Base-by-base conservation (phyloP, 2,113 vertebrate genomes). In the Argyrosomus japonicus region DNA sequence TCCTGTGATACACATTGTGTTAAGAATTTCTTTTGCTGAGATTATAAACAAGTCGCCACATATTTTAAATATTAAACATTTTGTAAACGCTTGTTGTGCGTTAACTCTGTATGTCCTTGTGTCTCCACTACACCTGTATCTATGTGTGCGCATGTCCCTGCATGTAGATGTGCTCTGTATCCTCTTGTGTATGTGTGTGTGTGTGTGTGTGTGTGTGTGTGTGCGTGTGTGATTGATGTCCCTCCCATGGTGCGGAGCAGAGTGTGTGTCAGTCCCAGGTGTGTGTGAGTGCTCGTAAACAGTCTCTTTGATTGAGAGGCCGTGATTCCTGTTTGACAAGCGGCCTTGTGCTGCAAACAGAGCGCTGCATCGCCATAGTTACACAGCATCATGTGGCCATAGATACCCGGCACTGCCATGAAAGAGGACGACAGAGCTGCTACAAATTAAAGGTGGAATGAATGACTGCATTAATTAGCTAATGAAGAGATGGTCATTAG, bases 251-350 rank as follows among this genome's bases (percentile, higher is more conserved):
- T 77, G 69, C 23, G 1, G 48, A 79, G 48, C 10, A 1, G 72
- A 77, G 89, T 88, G 89, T 85, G 84, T 90, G 87, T 89, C 86
- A 90, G 82, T 91, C 79, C 82, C 89, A 90, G 86, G 89, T 93
- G 89, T 86, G 90, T 75, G 83, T 50, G 79, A 75, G 75, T 74
- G 84, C 83, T 83, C 69, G 71, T 93, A 93, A 92, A 90, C 90
- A 90, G 78, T 71, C 47, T 47, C 79, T 89, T 85, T 94, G 92
- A 93, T 90, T 90, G 91, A 93, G 89, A 89, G 83, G 71, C 81
- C 58, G 47, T 83, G 90, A 89, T 79, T 83, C 73, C 73, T 17
- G 70, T 84, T 73, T 89, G 88, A 91, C 88, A 89, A 77, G 71
- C 79, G 91, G 88, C 90, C 90, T 93, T 87, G 89, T 84, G 89